These are phyloP conservation scores for Tenebrio molitor DNA, from an alignment of 1,140 invertebrate species.

Conservation along the genomic window DNA sequence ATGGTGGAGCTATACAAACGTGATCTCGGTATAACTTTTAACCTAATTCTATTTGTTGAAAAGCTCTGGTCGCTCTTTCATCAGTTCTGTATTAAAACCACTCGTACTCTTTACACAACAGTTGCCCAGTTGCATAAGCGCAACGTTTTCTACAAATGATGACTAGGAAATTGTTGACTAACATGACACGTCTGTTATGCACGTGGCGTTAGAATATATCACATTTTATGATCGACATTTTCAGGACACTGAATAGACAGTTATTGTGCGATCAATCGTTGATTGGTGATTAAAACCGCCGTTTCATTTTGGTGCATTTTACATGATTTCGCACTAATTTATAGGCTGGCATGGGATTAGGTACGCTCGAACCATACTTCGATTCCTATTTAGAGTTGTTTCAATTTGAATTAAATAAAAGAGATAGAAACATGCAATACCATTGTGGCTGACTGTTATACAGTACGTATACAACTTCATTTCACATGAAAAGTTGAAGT, in stretches of 20 bases:
- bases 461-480: too few species aligned
- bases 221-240: conserved; percentile 48
- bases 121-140: conserved; percentile 11
- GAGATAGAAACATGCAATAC: too few species aligned
- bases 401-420: too few species aligned
- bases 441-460: too few species aligned
- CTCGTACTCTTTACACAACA: conserved; percentile 42
- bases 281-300: conserved; percentile 32
- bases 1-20: neutral
- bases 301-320: neutral
- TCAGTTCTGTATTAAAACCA: conserved; percentile 45
- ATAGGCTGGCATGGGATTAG: conserved; percentile 1
- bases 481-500: too few species aligned
- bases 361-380: too few species aligned
- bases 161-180: conserved; percentile 28
- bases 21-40: conserved; percentile 35
- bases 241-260: conserved; percentile 41
- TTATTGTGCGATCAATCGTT: conserved; percentile 41
- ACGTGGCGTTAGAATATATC: conserved; percentile 46
- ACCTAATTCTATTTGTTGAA: conserved; percentile 48
- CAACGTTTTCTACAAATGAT: conserved; percentile 17
- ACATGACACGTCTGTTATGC: conserved; percentile 39
- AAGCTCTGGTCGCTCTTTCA: conserved; percentile 46
- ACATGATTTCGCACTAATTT: neutral
- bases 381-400: too few species aligned